phyloP scores from a whole-genome alignment of 1,140 invertebrate species.

The Drosophila kepulauana region DNA sequence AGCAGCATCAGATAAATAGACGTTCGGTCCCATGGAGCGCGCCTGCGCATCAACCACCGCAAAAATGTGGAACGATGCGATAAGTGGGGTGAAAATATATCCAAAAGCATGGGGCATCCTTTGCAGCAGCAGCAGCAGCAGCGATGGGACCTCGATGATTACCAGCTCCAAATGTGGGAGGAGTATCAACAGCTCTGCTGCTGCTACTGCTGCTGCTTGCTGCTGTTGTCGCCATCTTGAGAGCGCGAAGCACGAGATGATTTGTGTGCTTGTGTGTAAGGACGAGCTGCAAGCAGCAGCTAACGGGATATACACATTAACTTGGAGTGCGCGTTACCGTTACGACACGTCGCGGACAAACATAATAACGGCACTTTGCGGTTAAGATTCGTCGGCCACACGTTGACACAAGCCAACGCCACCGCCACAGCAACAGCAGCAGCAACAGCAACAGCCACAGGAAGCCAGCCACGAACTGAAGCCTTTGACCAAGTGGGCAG shows the following conservation, averaged over 20 bases:
- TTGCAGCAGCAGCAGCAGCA: neutral
- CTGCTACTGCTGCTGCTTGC: slow-evolving; percentile 5
- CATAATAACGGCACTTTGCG: slow-evolving; percentile 77
- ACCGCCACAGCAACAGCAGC: too few relatives aligned
- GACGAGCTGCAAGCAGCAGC: slow-evolving; percentile 44
- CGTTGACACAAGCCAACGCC: slow-evolving; percentile 53
- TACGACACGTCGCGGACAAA: slow-evolving; percentile 77
- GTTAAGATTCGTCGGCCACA: slow-evolving; percentile 75
- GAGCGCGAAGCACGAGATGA: slow-evolving; percentile 53
- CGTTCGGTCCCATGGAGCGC: slow-evolving; percentile 52
- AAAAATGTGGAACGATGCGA: slow-evolving; percentile 20
- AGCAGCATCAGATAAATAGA: slow-evolving; percentile 52
- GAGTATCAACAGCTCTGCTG: slow-evolving; percentile 39
- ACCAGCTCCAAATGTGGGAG: slow-evolving; percentile 54
- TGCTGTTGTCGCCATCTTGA: slow-evolving; percentile 71
- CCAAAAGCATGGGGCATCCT: slow-evolving; percentile 27
- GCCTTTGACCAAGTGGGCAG: slow-evolving; percentile 47
- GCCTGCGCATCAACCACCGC: slow-evolving; percentile 70
- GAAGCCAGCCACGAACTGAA: slow-evolving; percentile 39
- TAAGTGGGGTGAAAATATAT: slow-evolving; percentile 45
- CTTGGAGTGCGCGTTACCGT: slow-evolving; percentile 80
- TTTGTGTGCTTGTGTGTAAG: slow-evolving; percentile 36
- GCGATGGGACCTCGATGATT: slow-evolving; percentile 4
- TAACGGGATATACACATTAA: slow-evolving; percentile 67
- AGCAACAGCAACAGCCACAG: neutral